A percentile compares a stretch with the other conserved stretches of the same genome.
Conservation (phyloP, 2,113 vertebrate genomes). For the Hepsetus odoe region DNA sequence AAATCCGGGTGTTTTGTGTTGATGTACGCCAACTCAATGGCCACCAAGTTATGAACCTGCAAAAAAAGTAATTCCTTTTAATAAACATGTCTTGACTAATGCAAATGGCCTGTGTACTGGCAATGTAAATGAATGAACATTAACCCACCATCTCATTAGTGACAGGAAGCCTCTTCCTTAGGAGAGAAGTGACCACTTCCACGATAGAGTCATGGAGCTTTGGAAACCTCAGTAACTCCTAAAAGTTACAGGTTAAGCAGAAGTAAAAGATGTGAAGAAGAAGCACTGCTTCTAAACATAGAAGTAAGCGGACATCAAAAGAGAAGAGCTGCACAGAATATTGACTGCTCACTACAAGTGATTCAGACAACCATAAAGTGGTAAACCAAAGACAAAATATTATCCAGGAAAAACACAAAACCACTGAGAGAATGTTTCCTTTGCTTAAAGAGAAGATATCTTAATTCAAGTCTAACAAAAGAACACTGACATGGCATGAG, state of each 20-base stretch:
- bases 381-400: too few species aligned
- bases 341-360: too few species aligned
- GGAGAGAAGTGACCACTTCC: constrained; percentile 96
- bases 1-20: constrained; percentile 99
- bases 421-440: too few species aligned
- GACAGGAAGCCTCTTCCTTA: constrained; percentile 91
- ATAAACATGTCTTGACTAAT: too few species aligned
- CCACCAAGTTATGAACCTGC: constrained; percentile 97
- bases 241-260: constrained; percentile 4
- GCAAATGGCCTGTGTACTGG: neutral
- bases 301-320: too few species aligned
- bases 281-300: neutral
- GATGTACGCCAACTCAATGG: constrained; percentile 97
- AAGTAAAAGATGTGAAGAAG: neutral
- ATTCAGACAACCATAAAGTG: too few species aligned
- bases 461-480: too few species aligned
- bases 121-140: neutral
- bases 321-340: too few species aligned
- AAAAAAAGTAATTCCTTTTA: neutral
- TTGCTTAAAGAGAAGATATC: too few species aligned
- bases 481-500: too few species aligned
- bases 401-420: too few species aligned
- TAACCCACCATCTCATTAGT: constrained; percentile 95
- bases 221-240: constrained; percentile 96
- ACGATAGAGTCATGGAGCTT: constrained; percentile 98